Percentiles rank a stretch among this genome's conserved stretches.
Evolutionary conservation across 2,797 vertebrate genomes (phyloP).

Genomic region (Melanogrammus aeglefinus): DNA sequence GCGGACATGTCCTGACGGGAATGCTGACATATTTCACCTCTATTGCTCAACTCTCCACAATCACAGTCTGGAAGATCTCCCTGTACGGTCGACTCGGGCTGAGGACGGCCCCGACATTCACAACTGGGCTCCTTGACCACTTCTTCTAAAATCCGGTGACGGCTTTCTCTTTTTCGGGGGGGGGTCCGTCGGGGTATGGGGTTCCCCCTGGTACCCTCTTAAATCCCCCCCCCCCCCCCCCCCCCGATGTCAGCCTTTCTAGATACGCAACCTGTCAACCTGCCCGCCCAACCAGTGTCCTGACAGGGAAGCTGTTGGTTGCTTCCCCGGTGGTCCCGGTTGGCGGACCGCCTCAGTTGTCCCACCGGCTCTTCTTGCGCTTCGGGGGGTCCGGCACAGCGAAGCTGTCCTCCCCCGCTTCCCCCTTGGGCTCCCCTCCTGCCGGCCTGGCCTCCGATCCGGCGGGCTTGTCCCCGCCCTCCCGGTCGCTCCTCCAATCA

Average conservation of each 20-base stretch:
- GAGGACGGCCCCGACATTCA: too few species aligned
- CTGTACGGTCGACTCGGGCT: constrained; percentile 52
- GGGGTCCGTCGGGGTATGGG: too few species aligned
- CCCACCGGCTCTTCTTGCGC: constrained; percentile 96
- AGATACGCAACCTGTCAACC: background rate
- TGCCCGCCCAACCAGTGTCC: background rate
- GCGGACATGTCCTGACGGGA: constrained; percentile 34
- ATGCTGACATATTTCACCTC: constrained; percentile 35
- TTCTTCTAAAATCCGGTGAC: constrained; percentile 12
- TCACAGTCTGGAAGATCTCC: constrained; percentile 46
- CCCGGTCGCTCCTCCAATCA: constrained; percentile 65
- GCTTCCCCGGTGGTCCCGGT: constrained; percentile 21
- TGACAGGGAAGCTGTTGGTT: constrained; percentile 40
- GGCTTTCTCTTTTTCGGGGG: background rate
- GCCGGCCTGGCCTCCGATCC: constrained; percentile 56
- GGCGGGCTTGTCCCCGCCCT: constrained; percentile 68
- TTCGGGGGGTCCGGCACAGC: constrained; percentile 93
- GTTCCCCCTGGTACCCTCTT: background rate
- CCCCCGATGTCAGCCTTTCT: constrained; percentile 38
- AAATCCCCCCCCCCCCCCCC: constrained; percentile 8
- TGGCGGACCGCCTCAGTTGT: constrained; percentile 78
- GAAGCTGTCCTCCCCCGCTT: constrained; percentile 81
- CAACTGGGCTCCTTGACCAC: constrained; percentile 22
- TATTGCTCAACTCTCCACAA: constrained; percentile 44
- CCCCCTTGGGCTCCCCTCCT: constrained; percentile 56